phyloP scores from a whole-genome alignment of 2,888 invertebrate genomes.

The Sesia bembeciformis region DNA sequence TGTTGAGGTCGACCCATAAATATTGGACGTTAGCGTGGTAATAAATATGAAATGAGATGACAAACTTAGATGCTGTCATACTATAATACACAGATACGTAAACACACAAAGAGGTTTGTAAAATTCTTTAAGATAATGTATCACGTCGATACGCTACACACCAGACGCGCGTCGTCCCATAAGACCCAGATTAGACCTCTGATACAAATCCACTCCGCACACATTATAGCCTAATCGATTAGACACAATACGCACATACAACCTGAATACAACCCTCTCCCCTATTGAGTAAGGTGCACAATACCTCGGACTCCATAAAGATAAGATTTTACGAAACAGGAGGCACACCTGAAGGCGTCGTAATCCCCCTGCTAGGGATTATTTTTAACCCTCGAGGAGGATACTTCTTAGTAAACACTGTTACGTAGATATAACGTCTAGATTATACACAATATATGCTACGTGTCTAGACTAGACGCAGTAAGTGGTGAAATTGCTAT shows the following conservation, averaged over 20 bases:
- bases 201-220: slow-evolving; percentile 50
- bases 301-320: slow-evolving; percentile 7
- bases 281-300: slow-evolving; percentile 16
- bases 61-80: no score
- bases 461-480: neutral
- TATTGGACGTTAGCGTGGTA: no score
- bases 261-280: slow-evolving; percentile 16
- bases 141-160: no score
- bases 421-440: slow-evolving; percentile 24
- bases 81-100: no score
- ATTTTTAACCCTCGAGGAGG: slow-evolving; percentile 42
- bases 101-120: no score
- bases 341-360: slow-evolving; percentile 40
- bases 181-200: slow-evolving; percentile 37
- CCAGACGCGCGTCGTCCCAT: neutral
- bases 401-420: slow-evolving; percentile 29
- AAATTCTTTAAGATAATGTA: no score
- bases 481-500: neutral
- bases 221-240: slow-evolving; percentile 47
- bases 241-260: slow-evolving; percentile 12
- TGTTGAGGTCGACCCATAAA: no score
- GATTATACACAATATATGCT: slow-evolving; percentile 19
- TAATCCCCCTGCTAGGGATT: slow-evolving; percentile 38
- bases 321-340: slow-evolving; percentile 20
- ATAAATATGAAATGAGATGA: no score